These are phyloP conservation scores for Coregonus ussuriensis DNA, from an alignment of 2,797 vertebrate genomes.

Conservation along the genomic window DNA sequence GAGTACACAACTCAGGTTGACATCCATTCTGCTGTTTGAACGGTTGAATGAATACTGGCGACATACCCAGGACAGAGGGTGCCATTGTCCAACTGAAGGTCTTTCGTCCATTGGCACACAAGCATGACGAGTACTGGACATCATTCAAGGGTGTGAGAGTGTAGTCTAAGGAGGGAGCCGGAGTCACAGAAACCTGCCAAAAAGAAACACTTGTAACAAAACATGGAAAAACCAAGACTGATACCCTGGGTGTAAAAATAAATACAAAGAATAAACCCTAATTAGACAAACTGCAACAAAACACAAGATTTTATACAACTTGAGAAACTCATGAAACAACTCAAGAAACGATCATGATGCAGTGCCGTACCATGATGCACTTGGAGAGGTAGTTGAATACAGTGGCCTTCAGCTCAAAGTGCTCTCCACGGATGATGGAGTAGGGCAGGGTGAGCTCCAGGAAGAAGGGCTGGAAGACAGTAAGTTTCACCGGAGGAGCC, in stretches of 20 bases:
- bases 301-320: too few species aligned
- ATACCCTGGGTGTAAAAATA: too few species aligned
- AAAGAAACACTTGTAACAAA: not conserved
- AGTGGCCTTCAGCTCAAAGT: conserved; percentile 69
- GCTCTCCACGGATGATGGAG: conserved; percentile 80
- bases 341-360: conserved; percentile 66
- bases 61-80: conserved; percentile 60
- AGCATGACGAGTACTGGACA: conserved; percentile 58
- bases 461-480: conserved; percentile 83
- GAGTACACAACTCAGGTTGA: too few species aligned
- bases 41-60: not conserved
- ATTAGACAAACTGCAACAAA: too few species aligned
- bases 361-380: conserved; percentile 75
- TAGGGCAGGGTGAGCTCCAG: conserved; percentile 78
- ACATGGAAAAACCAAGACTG: too few species aligned
- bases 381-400: conserved; percentile 72
- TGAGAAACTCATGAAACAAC: conserved; percentile 14
- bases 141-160: conserved; percentile 50
- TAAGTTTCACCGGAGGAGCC: conserved; percentile 65
- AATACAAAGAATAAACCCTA: too few species aligned
- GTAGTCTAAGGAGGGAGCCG: conserved; percentile 52
- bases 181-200: conserved; percentile 64
- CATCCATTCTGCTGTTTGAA: too few species aligned
- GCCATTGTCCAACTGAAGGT: conserved; percentile 69
- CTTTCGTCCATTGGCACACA: conserved; percentile 66